phyloP scores from a whole-genome alignment of 2,888 invertebrate genomes.

The Melanostoma scalare region DNA sequence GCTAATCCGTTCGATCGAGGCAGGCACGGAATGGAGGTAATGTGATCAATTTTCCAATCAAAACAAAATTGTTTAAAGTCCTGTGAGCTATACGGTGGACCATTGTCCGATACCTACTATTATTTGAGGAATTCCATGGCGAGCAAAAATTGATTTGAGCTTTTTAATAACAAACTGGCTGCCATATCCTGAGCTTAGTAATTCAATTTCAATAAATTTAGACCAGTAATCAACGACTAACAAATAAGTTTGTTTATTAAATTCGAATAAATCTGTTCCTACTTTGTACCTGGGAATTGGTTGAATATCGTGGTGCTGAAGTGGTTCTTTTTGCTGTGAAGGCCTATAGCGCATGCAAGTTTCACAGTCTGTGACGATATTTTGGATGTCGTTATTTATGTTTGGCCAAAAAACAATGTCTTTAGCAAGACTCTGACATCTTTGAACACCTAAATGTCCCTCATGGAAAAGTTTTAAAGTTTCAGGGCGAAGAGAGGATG shows the following conservation, averaged over 20 bases:
- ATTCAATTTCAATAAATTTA: conserved; percentile 41
- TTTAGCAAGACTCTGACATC: conserved; percentile 48
- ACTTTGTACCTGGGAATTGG: conserved; percentile 44
- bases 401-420: conserved; percentile 59
- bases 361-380: conserved; percentile 50
- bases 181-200: conserved; percentile 1
- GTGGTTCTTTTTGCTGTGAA: conserved; percentile 29
- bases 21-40: conserved; percentile 10
- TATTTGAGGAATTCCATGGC: no score
- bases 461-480: conserved; percentile 49
- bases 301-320: conserved; percentile 24
- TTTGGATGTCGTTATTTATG: conserved; percentile 57
- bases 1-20: conserved; percentile 8
- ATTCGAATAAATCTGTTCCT: conserved; percentile 53
- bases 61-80: no score
- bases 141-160: conserved; percentile 67
- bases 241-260: conserved; percentile 46
- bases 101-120: no score
- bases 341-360: conserved; percentile 37
- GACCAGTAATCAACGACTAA: conserved; percentile 48
- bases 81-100: no score
- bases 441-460: conserved; percentile 49
- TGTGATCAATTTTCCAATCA: no score
- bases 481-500: conserved; percentile 19
- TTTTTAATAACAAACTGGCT: conserved; percentile 29